A percentile compares a stretch with the other conserved stretches of the same genome.
phyloP scores from a whole-genome alignment of 2,113 vertebrate genomes.

The Aramus guarauna region DNA sequence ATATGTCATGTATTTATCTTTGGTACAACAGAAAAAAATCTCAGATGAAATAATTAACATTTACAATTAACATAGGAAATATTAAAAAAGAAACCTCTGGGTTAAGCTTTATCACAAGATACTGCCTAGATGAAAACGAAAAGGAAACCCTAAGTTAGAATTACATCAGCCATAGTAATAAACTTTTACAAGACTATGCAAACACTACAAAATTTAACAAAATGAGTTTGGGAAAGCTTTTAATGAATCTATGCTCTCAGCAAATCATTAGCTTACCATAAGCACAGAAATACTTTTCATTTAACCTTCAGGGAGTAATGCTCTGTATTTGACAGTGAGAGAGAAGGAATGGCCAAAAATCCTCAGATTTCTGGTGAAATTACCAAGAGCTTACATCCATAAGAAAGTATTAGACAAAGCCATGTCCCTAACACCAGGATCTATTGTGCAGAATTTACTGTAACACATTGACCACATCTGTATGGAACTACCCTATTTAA shows the following conservation, averaged over 20 bases:
- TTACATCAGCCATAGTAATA: not conserved
- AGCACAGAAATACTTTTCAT: not conserved
- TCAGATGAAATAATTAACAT: not conserved
- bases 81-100: not conserved
- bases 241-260: not conserved
- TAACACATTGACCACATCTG: not conserved
- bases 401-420: not conserved
- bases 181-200: not conserved
- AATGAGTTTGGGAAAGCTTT: not conserved
- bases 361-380: not conserved
- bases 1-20: not conserved
- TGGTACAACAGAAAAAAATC: not conserved
- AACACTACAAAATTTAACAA: not conserved
- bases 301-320: not conserved
- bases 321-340: not conserved
- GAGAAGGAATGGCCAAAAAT: not conserved
- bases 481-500: not conserved
- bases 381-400: not conserved
- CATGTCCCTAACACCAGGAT: not conserved
- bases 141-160: not conserved
- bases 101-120: not conserved
- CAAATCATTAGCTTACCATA: not conserved
- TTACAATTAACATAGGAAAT: not conserved
- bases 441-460: not conserved
- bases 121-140: not conserved